Evolutionary conservation across 1,140 invertebrate genomes (phyloP).

Genomic region (Meteorus sp.): DNA sequence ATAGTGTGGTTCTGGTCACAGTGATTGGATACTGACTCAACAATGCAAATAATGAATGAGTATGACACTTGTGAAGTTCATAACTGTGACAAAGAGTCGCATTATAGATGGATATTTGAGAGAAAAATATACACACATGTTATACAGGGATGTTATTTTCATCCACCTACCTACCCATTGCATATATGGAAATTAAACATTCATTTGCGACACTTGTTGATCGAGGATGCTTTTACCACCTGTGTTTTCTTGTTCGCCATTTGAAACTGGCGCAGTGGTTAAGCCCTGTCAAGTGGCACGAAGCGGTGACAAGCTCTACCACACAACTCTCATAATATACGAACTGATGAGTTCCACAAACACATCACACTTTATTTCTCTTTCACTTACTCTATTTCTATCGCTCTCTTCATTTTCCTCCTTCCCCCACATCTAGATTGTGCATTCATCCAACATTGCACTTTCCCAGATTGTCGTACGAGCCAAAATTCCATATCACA

Average conservation of each 20-base stretch:
- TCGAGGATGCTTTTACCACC: constrained; percentile 26
- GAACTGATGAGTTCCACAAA: constrained; percentile 14
- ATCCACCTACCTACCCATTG: neutral
- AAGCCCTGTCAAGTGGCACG: constrained; percentile 26
- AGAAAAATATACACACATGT: neutral
- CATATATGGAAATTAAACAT: constrained; percentile 25
- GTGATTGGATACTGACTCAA: too few species aligned
- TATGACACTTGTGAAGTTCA: too few species aligned
- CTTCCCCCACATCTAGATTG: neutral
- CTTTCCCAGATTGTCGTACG: neutral
- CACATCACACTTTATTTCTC: neutral
- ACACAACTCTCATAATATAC: constrained; percentile 19
- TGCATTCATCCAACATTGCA: neutral
- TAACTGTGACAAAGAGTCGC: too few species aligned
- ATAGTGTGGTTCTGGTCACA: too few species aligned
- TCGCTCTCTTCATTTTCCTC: neutral
- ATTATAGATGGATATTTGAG: too few species aligned
- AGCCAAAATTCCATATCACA: too few species aligned
- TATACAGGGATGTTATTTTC: constrained; percentile 3
- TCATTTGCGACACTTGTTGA: constrained; percentile 28
- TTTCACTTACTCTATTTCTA: neutral
- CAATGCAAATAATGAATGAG: too few species aligned
- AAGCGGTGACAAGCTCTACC: constrained; percentile 24
- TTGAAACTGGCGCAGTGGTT: constrained; percentile 26
- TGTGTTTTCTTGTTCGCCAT: constrained; percentile 13